A percentile compares a stretch with the other conserved stretches of the same genome.
Evolutionary conservation across 2,888 invertebrate genomes (phyloP).

Genomic region (Sericinus montela): DNA sequence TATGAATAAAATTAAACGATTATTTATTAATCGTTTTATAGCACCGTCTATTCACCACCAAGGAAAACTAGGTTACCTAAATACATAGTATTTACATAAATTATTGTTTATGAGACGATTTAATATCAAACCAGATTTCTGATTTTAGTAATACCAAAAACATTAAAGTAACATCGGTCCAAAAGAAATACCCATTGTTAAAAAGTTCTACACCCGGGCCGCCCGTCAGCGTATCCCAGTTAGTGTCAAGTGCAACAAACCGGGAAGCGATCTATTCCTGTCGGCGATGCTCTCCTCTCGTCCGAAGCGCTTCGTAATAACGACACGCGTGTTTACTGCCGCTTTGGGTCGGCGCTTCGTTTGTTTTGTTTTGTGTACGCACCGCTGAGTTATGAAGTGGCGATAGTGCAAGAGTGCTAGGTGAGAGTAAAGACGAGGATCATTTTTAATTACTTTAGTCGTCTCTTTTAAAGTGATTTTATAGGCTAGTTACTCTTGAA

Average conservation of each 20-base stretch:
- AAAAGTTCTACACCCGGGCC: not conserved
- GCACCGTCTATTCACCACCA: too few species aligned
- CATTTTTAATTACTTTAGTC: too few species aligned
- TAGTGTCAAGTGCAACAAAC: conserved; percentile 18
- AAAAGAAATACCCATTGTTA: not conserved
- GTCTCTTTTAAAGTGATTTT: too few species aligned
- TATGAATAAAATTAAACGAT: too few species aligned
- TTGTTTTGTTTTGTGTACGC: conserved; percentile 4
- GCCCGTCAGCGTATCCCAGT: not conserved
- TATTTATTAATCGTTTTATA: too few species aligned
- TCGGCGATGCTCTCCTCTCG: conserved; percentile 16
- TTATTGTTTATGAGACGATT: too few species aligned
- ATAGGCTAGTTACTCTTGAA: too few species aligned
- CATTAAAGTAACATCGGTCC: not conserved
- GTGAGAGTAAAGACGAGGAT: too few species aligned
- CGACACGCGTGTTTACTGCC: conserved; percentile 7
- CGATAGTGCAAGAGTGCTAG: not conserved
- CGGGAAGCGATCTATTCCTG: conserved; percentile 40
- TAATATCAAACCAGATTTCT: too few species aligned
- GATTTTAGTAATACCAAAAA: too few species aligned
- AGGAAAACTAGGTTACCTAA: too few species aligned
- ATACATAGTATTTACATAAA: too few species aligned
- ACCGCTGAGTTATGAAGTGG: conserved; percentile 1
- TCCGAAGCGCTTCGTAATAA: not conserved
- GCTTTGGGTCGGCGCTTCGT: not conserved